Base-by-base conservation (phyloP, 2,797 vertebrate genomes). In the Rhynchonycteris naso region DNA sequence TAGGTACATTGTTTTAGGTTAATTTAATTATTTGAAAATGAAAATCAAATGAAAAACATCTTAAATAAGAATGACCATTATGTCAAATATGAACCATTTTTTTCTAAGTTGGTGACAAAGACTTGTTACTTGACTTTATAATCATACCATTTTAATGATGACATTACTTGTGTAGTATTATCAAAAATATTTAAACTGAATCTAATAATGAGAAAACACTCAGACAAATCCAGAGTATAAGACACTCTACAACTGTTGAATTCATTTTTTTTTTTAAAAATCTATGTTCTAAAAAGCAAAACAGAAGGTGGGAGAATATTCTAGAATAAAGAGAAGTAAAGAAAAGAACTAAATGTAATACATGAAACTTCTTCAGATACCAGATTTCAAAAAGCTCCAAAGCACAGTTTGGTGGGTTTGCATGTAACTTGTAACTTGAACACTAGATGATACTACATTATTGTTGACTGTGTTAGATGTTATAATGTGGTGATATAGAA, bases 41-140 rank as follows among this genome's bases (percentile, higher is more conserved):
- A 89, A 96, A 93, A 84, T 83, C 56, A 93, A 83, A 93, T 74
- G 56, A 56, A 80, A 90, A 91, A 79, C 7, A 69, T 65, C 43
- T 89, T 89, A 87, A 78, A 89, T 72, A 61, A 93, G 74, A 82
- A 89, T 69, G 16, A 9, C 33, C 65, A 79, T 12, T 43, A 38
- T 94, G 38, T 87, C n/a, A 76, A 86, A 22, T 43, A 56, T 66
- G 33, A 93, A 24, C 33, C 56, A 38, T 83, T 94, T 88, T 92
- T 80, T 76, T 56, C 61, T 56, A 83, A 86, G 75, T 11, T 79
- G 7, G 14, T 82, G 54, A 63, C 58, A 95, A 89, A 82, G 26
- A 75, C 43, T 81, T 89, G 33, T 13, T 52, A 35, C n/a, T 94
- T 92, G 89, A 80, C 16, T 87, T 71, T 52, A 84, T 54, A 95